A percentile compares a stretch with the other conserved stretches of the same genome.
These are phyloP conservation scores for Ophthalmotilapia sp. DNA, from an alignment of 2,113 vertebrate species.

Conservation along the genomic window DNA sequence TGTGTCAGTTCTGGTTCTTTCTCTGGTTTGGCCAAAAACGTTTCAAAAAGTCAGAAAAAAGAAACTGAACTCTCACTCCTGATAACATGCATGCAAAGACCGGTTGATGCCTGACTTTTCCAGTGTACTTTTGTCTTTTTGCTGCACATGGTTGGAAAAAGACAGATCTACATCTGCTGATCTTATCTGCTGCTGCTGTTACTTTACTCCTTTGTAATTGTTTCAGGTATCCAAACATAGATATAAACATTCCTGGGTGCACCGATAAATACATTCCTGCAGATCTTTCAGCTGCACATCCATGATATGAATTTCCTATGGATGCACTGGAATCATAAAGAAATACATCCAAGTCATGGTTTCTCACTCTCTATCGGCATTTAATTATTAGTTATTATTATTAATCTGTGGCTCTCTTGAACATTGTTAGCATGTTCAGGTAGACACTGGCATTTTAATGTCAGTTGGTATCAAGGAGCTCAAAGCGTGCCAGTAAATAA, in stretches of 20 bases:
- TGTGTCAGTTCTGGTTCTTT: background rate
- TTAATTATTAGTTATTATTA: background rate
- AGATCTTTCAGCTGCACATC: background rate
- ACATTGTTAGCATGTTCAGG: background rate
- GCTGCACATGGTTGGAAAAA: background rate
- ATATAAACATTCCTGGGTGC: background rate
- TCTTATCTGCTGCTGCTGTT: background rate
- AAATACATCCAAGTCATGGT: background rate
- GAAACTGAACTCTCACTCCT: background rate
- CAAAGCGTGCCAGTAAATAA: background rate
- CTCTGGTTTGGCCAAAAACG: background rate
- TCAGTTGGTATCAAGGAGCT: background rate
- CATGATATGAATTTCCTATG: background rate
- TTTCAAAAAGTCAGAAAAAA: background rate
- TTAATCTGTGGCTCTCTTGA: background rate
- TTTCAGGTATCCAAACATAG: background rate
- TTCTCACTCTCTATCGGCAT: background rate
- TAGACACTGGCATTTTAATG: background rate
- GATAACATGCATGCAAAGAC: background rate
- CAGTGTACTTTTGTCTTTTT: background rate
- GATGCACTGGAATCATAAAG: background rate
- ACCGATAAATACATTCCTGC: background rate
- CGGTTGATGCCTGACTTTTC: background rate
- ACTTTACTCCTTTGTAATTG: background rate
- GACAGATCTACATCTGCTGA: background rate